Conservation (phyloP, 2,113 vertebrate genomes). For the Silurus meridionalis region DNA sequence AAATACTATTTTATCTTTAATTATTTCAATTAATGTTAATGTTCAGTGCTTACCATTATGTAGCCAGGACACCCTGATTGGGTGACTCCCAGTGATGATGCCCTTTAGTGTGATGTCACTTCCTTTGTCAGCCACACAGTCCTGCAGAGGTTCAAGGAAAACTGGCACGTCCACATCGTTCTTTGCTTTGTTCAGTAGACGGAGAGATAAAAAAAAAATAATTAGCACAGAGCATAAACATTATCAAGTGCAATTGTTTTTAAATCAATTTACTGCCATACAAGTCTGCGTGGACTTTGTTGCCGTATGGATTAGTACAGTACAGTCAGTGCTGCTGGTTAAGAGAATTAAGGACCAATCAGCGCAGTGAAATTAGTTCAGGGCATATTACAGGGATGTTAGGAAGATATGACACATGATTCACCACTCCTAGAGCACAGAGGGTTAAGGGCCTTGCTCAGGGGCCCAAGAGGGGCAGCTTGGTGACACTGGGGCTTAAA, state of each 20-base stretch:
- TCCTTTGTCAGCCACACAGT: slow-evolving; percentile 69
- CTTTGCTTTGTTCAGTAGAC: slow-evolving; percentile 38
- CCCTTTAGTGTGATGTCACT: slow-evolving; percentile 62
- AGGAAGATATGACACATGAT: too few species aligned
- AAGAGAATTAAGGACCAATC: neutral
- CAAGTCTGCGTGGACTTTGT: neutral
- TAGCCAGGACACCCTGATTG: slow-evolving; percentile 67
- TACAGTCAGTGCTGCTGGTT: neutral
- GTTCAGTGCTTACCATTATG: slow-evolving; percentile 70
- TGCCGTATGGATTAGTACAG: neutral
- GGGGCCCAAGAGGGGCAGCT: too few species aligned
- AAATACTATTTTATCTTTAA: too few species aligned
- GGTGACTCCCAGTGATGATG: slow-evolving; percentile 61
- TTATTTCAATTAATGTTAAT: neutral
- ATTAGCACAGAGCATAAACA: neutral
- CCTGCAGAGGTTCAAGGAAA: slow-evolving; percentile 63
- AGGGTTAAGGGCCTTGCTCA: too few species aligned
- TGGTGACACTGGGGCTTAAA: too few species aligned
- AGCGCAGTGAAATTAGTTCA: too few species aligned
- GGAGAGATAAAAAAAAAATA: neutral
- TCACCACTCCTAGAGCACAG: too few species aligned
- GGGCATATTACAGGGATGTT: too few species aligned
- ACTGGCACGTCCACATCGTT: slow-evolving; percentile 49
- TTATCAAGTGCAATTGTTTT: neutral
- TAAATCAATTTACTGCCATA: neutral